These are phyloP conservation scores for Palythoa heliodiscus DNA, from an alignment of 92 coral and sea anemone genomes.

Conservation along the genomic window DNA sequence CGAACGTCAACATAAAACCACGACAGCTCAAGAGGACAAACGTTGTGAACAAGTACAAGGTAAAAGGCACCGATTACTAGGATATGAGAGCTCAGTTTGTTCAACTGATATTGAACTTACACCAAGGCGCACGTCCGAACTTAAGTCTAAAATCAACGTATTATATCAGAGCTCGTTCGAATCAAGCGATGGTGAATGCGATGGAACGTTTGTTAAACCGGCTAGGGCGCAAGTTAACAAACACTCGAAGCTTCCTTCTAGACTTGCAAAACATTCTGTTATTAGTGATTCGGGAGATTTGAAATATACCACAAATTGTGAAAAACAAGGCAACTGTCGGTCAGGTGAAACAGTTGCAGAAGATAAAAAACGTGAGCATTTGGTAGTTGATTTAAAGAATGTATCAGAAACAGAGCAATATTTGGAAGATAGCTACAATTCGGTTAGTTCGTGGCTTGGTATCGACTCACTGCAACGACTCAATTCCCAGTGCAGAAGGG, in stretches of 20 bases:
- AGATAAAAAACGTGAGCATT: too few relatives aligned
- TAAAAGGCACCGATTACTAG: not conserved
- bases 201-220: not conserved
- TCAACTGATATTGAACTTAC: conserved; percentile 12
- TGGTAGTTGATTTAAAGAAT: too few relatives aligned
- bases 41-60: too few relatives aligned
- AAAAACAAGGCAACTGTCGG: not conserved
- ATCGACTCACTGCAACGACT: not conserved
- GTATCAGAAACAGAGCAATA: not conserved
- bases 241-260: not conserved
- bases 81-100: conserved; percentile 19
- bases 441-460: not conserved
- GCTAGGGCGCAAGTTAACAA: not conserved
- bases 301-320: not conserved
- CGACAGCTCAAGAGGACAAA: too few relatives aligned
- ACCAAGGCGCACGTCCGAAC: not conserved
- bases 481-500: not conserved
- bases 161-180: conserved; percentile 24
- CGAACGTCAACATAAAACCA: not conserved
- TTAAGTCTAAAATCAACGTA: not conserved
- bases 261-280: not conserved
- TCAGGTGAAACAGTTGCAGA: not conserved
- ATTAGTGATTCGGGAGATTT: not conserved
- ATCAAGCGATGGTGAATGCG: conserved; percentile 12
- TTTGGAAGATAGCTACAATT: not conserved